Percentiles rank a stretch among this genome's conserved stretches.
Conservation (phyloP, 2,888 invertebrate species). For the Epicampocera succincta region DNA sequence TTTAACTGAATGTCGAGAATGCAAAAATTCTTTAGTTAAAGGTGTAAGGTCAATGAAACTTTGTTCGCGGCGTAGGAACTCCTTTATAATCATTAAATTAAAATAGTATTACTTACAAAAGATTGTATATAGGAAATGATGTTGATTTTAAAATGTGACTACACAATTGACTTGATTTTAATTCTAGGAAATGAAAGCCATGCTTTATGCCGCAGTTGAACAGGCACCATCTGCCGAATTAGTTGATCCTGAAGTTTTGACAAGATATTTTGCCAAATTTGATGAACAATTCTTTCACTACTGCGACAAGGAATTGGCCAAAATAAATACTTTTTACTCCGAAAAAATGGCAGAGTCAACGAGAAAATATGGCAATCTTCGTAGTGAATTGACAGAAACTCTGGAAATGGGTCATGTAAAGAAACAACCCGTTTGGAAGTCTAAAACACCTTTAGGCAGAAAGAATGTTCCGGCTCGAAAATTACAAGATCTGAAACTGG, state of each 20-base stretch:
- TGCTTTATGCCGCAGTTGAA: constrained; percentile 90
- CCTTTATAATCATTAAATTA: no score
- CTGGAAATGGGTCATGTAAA: constrained; percentile 80
- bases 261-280: constrained; percentile 89
- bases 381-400: constrained; percentile 86
- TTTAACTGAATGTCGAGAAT: no score
- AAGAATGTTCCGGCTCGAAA: constrained; percentile 85
- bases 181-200: constrained; percentile 90
- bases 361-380: constrained; percentile 88
- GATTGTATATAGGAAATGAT: no score
- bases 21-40: no score
- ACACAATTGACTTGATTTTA: background rate
- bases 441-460: constrained; percentile 80
- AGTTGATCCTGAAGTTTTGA: constrained; percentile 86
- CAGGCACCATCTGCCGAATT: constrained; percentile 89
- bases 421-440: constrained; percentile 80
- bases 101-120: no score
- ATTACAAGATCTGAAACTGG: constrained; percentile 91
- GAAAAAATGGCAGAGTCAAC: constrained; percentile 95
- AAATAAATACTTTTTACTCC: constrained; percentile 94
- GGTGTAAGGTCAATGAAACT: no score
- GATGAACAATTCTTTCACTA: constrained; percentile 93
- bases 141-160: no score
- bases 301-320: constrained; percentile 92
- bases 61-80: no score